A percentile compares a stretch with the other conserved stretches of the same genome.
Evolutionary conservation across 2,888 invertebrate genomes (phyloP).

Genomic region (Scaptomyza cyrtandrae): DNA sequence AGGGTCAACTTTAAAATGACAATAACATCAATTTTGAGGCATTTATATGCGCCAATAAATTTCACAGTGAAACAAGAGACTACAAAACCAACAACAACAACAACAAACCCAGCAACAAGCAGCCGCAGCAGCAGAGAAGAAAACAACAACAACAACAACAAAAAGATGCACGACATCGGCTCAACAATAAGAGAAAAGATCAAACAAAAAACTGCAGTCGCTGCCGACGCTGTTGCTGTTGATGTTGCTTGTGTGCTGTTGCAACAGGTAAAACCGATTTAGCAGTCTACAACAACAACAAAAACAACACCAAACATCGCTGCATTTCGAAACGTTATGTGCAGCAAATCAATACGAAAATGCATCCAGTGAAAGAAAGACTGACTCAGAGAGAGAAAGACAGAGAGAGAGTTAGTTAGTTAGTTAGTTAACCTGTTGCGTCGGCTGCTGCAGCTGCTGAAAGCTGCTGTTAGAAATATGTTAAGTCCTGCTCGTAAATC

Average conservation of each 20-base stretch:
- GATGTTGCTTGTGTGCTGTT: slow-evolving; percentile 31
- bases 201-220: slow-evolving; percentile 76
- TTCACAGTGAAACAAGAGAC: slow-evolving; percentile 67
- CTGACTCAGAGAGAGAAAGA: slow-evolving; percentile 1
- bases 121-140: slow-evolving; percentile 30
- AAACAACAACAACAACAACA: slow-evolving; percentile 39
- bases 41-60: slow-evolving; percentile 81
- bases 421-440: slow-evolving; percentile 66
- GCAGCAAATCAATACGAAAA: slow-evolving; percentile 65
- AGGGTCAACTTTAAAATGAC: slow-evolving; percentile 66
- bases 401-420: slow-evolving; percentile 16
- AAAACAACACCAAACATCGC: slow-evolving; percentile 61
- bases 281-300: slow-evolving; percentile 35
- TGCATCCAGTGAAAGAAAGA: slow-evolving; percentile 20
- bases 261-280: slow-evolving; percentile 73
- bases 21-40: slow-evolving; percentile 81
- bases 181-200: slow-evolving; percentile 80
- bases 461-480: slow-evolving; percentile 71
- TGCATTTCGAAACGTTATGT: slow-evolving; percentile 63
- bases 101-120: neutral
- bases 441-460: slow-evolving; percentile 42
- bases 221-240: slow-evolving; percentile 57
- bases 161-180: slow-evolving; percentile 77
- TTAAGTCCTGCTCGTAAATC: slow-evolving; percentile 72
- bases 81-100: slow-evolving; percentile 23